Evolutionary conservation across 2,888 invertebrate species (phyloP).

Genomic region (Chironomus tentans): DNA sequence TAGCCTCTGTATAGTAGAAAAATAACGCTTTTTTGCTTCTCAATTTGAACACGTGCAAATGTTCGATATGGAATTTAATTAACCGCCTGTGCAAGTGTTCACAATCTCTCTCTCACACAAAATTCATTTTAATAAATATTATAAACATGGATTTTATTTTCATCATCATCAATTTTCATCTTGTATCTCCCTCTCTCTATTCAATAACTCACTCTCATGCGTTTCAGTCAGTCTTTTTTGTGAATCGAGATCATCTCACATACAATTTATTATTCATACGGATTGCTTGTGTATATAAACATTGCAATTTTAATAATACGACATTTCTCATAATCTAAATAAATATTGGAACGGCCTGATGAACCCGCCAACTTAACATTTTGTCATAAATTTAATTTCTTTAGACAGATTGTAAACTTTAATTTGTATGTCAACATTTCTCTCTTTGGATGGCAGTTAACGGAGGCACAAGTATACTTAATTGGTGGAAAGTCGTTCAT

Average conservation of each 20-base stretch:
- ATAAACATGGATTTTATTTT: conserved; percentile 15
- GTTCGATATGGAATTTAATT: conserved; percentile 25
- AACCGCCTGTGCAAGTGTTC: conserved; percentile 25
- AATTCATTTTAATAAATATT: not conserved
- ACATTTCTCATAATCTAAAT: not conserved
- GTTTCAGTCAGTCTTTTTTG: no score
- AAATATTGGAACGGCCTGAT: not conserved
- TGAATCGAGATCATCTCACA: no score
- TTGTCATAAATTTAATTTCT: not conserved
- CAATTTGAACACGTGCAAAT: conserved; percentile 27
- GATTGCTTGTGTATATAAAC: no score
- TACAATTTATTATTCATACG: no score
- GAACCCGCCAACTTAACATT: not conserved
- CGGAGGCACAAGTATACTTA: not conserved
- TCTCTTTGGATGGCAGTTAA: not conserved
- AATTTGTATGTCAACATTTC: conserved; percentile 10
- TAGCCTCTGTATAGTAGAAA: not conserved
- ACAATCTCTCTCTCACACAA: not conserved
- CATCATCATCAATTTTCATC: conserved; percentile 1
- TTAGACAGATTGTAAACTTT: conserved; percentile 2
- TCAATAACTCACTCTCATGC: no score
- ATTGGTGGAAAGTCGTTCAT: conserved; percentile 8
- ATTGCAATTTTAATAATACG: not conserved
- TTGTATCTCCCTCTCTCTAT: not conserved
- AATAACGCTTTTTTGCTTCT: not conserved